A percentile compares a stretch with the other conserved stretches of the same genome.
Evolutionary conservation across 2,888 invertebrate genomes (phyloP).

Genomic region (Deroplatys truncata): DNA sequence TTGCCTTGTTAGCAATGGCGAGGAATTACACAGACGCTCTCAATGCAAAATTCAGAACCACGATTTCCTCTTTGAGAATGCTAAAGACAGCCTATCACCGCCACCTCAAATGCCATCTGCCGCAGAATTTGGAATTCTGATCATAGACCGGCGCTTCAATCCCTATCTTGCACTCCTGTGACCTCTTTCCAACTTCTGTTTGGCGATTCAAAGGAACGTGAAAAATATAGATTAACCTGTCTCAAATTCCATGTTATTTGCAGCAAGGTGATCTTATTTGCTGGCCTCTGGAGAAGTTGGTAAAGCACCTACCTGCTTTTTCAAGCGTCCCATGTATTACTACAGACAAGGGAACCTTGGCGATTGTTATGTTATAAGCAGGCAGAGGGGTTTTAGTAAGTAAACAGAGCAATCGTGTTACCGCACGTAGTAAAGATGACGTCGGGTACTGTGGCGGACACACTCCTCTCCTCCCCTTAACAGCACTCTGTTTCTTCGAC

Average conservation of each 20-base stretch:
- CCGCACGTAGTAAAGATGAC: too few species aligned
- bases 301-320: too few species aligned
- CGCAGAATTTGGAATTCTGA: background rate
- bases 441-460: too few species aligned
- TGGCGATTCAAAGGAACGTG: background rate
- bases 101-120: background rate
- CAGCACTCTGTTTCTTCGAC: too few species aligned
- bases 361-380: too few species aligned
- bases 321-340: too few species aligned
- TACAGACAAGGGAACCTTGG: too few species aligned
- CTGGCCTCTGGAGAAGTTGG: too few species aligned
- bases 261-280: too few species aligned
- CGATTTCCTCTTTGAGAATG: background rate
- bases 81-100: background rate
- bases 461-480: too few species aligned
- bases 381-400: too few species aligned
- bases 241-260: background rate
- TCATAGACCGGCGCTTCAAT: background rate
- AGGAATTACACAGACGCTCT: background rate
- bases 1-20: background rate
- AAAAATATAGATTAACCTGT: background rate
- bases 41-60: background rate
- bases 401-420: too few species aligned
- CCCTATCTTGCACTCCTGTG: background rate
- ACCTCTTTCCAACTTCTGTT: background rate